Evolutionary conservation across 2,888 invertebrate species (phyloP).

Genomic region (Dysmachus trigonus): DNA sequence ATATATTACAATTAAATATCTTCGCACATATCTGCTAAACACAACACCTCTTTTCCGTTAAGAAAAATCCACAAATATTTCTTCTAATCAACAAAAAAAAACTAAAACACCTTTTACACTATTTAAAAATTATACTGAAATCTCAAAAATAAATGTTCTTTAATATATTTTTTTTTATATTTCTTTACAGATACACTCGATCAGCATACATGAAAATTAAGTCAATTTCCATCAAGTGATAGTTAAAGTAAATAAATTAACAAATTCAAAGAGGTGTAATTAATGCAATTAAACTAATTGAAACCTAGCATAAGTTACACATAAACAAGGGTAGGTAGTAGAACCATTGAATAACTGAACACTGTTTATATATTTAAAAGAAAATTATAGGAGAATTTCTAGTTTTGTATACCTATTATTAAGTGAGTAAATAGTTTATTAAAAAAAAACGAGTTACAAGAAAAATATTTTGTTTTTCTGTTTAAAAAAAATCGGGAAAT

Average conservation of each 20-base stretch:
- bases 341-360: slow-evolving; percentile 31
- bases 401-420: slow-evolving; percentile 40
- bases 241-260: slow-evolving; percentile 57
- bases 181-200: slow-evolving; percentile 74
- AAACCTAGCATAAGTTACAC: slow-evolving; percentile 42
- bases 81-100: background rate
- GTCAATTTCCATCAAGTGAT: slow-evolving; percentile 65
- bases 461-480: slow-evolving; percentile 4
- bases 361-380: slow-evolving; percentile 29
- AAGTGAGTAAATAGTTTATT: slow-evolving; percentile 26
- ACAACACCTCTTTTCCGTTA: background rate
- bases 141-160: background rate
- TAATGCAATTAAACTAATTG: slow-evolving; percentile 45
- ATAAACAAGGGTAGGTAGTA: slow-evolving; percentile 25
- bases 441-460: background rate
- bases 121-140: background rate
- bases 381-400: slow-evolving; percentile 32
- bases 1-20: background rate
- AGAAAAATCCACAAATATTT: background rate
- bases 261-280: slow-evolving; percentile 54
- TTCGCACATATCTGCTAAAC: background rate
- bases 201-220: slow-evolving; percentile 74
- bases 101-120: background rate
- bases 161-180: background rate
- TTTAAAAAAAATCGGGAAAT: background rate